Conservation (phyloP, 2,113 vertebrate species). For the Echinops telfairi region DNA sequence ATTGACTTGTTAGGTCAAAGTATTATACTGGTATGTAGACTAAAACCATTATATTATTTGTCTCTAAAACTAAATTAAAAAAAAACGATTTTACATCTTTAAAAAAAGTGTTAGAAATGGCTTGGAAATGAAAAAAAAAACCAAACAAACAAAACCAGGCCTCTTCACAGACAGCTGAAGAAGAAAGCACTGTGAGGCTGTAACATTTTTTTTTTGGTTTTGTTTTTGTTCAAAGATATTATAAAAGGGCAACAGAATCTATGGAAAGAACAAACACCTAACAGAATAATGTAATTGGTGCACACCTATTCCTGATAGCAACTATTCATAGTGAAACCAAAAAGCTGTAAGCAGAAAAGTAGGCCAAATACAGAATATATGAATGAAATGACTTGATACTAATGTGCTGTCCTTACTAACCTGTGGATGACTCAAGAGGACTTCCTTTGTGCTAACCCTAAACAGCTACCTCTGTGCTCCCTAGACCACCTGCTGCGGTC, state of each 20-base stretch:
- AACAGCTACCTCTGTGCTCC: neutral
- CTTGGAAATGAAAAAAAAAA: neutral
- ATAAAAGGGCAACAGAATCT: constrained; percentile 40
- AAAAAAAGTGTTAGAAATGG: too few relatives aligned
- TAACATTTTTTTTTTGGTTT: neutral
- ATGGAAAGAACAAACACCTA: constrained; percentile 5
- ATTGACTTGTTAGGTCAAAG: too few relatives aligned
- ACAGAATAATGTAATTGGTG: neutral
- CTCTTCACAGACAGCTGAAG: neutral
- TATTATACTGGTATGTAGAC: too few relatives aligned
- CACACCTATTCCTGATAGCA: neutral
- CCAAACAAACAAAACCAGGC: constrained; percentile 2
- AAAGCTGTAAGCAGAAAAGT: constrained; percentile 31
- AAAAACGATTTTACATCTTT: neutral
- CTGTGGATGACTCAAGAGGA: neutral
- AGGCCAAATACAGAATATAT: neutral
- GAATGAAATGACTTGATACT: too few relatives aligned
- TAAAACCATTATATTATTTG: too few relatives aligned
- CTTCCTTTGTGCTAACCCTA: constrained; percentile 35
- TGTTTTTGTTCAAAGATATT: neutral
- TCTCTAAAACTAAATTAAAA: neutral
- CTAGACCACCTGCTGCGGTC: too few relatives aligned
- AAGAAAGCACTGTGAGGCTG: neutral
- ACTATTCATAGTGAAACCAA: constrained; percentile 22
- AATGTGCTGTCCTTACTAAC: neutral